Conservation (phyloP, 1,140 invertebrate species). For the Tachypleus tridentatus region DNA sequence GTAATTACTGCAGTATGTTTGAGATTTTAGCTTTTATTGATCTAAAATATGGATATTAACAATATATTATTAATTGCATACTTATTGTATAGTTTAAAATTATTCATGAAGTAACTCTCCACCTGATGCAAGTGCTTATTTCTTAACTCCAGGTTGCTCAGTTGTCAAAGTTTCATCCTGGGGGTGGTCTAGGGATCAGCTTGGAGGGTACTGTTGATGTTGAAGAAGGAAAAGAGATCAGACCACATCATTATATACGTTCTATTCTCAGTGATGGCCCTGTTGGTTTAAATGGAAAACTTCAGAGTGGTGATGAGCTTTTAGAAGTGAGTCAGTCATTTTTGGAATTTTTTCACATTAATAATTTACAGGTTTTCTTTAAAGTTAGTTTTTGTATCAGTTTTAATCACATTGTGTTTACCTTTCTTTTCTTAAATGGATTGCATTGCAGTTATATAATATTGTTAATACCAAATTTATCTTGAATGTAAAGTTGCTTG, state of each 20-base stretch:
- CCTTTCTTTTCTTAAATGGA: neutral
- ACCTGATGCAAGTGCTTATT: constrained; percentile 4
- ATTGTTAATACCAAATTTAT: too few species aligned
- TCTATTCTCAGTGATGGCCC: constrained; percentile 88
- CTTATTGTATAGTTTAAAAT: neutral
- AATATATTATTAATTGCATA: neutral
- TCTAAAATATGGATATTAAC: too few species aligned
- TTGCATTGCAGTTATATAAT: neutral
- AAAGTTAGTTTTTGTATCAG: neutral
- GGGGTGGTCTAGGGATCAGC: constrained; percentile 85
- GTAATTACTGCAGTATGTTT: too few species aligned
- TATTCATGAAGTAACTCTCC: neutral
- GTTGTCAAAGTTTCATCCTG: constrained; percentile 69
- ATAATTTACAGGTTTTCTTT: neutral
- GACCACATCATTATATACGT: constrained; percentile 86
- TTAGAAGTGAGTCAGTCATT: constrained; percentile 47
- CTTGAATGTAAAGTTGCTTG: too few species aligned
- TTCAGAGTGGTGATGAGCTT: constrained; percentile 80
- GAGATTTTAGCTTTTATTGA: too few species aligned
- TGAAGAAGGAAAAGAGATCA: constrained; percentile 73
- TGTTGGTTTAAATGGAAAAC: constrained; percentile 66
- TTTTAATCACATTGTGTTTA: neutral
- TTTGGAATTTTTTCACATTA: constrained; percentile 6
- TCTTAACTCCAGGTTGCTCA: constrained; percentile 51
- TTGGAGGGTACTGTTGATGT: constrained; percentile 93